phyloP scores from a whole-genome alignment of 2,888 invertebrate genomes.

The Branchipolynoe longqiensis region DNA sequence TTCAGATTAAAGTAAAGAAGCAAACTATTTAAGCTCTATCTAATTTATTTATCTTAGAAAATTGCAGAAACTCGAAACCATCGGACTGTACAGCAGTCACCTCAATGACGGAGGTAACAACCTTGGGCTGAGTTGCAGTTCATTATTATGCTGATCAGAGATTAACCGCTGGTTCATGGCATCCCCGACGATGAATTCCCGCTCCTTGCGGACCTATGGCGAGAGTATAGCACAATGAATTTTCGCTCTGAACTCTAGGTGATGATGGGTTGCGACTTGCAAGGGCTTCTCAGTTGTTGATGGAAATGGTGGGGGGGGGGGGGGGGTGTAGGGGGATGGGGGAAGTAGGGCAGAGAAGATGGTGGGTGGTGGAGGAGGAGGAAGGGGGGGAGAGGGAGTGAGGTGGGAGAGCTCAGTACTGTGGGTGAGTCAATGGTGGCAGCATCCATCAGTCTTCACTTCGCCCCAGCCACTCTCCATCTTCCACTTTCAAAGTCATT shows the following conservation, averaged over 20 bases:
- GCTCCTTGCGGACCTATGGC: background rate
- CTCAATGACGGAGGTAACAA: too few species aligned
- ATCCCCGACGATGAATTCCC: constrained; percentile 9
- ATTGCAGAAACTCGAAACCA: too few species aligned
- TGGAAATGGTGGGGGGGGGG: too few species aligned
- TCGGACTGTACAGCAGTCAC: too few species aligned
- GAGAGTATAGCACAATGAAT: constrained; percentile 12
- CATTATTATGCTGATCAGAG: too few species aligned
- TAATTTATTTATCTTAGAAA: too few species aligned
- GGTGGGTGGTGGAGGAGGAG: background rate
- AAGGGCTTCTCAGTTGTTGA: background rate
- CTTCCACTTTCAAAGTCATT: constrained; percentile 5
- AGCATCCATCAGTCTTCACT: background rate
- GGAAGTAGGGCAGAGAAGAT: background rate
- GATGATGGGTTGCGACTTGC: background rate
- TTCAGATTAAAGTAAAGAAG: too few species aligned
- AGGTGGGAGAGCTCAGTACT: background rate
- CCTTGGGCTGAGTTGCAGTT: too few species aligned
- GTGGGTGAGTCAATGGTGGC: constrained; percentile 22
- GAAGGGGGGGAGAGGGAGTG: background rate
- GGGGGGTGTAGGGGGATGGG: too few species aligned
- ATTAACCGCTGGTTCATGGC: too few species aligned
- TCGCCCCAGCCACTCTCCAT: background rate
- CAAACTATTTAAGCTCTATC: too few species aligned
- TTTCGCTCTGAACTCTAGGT: background rate